Evolutionary conservation across 2,113 vertebrate genomes (phyloP).

Genomic region (Gadus macrocephalus): DNA sequence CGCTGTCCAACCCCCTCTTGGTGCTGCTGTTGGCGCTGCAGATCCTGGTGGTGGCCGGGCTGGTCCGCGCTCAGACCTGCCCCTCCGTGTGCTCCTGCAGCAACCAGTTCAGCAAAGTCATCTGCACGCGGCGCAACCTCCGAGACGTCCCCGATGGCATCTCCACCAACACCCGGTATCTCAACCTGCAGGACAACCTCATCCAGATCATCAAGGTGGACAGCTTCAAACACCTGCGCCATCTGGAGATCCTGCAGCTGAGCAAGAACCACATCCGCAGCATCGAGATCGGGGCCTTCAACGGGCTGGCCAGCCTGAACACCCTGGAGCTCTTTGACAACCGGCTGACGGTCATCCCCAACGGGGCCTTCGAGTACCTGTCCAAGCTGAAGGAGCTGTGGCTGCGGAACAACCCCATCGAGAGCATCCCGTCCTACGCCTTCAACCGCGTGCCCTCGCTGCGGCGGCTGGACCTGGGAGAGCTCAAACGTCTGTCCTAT

Average conservation of each 20-base stretch:
- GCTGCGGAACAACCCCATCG: conserved; percentile 77
- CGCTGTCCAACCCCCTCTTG: conserved; percentile 96
- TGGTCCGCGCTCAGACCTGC: conserved; percentile 78
- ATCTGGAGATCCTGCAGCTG: conserved; percentile 74
- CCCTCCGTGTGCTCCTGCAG: conserved; percentile 76
- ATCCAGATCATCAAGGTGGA: conserved; percentile 78
- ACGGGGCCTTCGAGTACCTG: conserved; percentile 76
- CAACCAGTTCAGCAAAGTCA: conserved; percentile 78
- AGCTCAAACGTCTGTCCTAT: conserved; percentile 75
- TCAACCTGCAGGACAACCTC: conserved; percentile 77
- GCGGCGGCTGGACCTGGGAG: conserved; percentile 72
- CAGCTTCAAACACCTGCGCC: conserved; percentile 76
- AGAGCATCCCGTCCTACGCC: conserved; percentile 78
- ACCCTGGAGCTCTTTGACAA: conserved; percentile 78
- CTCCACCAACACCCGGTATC: conserved; percentile 76
- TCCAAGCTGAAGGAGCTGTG: conserved; percentile 76
- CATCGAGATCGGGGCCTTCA: conserved; percentile 77
- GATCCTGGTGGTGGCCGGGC: conserved; percentile 92
- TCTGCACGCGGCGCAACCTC: conserved; percentile 72
- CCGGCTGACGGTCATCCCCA: conserved; percentile 77
- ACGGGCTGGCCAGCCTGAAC: conserved; percentile 73
- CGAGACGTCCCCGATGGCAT: conserved; percentile 75
- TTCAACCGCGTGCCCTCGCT: conserved; percentile 75
- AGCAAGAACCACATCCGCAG: conserved; percentile 77
- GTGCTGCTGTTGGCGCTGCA: conserved; percentile 96